Evolutionary conservation across 2,797 vertebrate genomes (phyloP).

Genomic region (Mallotus villosus): DNA sequence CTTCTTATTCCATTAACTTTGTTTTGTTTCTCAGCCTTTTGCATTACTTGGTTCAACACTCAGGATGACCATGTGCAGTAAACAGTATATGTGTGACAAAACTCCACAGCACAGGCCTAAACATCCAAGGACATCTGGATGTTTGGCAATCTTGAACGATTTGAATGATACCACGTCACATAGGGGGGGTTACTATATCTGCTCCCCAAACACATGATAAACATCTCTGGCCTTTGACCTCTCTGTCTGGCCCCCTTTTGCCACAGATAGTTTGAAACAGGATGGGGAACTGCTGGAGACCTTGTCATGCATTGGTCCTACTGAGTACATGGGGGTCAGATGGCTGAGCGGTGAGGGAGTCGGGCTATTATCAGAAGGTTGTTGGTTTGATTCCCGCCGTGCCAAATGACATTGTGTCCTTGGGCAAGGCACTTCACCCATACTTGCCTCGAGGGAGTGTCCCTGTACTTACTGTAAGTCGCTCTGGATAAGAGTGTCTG

Average conservation of each 20-base stretch:
- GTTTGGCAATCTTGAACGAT: slow-evolving; percentile 11
- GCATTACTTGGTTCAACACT: no score
- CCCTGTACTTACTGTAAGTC: no score
- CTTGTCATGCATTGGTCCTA: neutral
- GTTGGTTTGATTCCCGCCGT: no score
- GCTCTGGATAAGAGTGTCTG: no score
- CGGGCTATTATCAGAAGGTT: no score
- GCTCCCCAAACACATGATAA: slow-evolving; percentile 53
- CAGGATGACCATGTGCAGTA: neutral
- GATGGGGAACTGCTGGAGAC: neutral
- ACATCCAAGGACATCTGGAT: neutral
- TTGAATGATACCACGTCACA: slow-evolving; percentile 40
- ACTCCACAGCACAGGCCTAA: slow-evolving; percentile 5
- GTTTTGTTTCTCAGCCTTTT: neutral
- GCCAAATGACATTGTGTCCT: no score
- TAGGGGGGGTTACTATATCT: slow-evolving; percentile 51
- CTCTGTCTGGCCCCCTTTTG: neutral
- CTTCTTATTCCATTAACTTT: neutral
- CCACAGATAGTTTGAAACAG: slow-evolving; percentile 10
- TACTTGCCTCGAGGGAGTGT: no score
- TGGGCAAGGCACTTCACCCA: no score
- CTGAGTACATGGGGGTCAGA: no score
- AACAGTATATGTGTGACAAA: neutral
- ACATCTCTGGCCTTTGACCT: slow-evolving; percentile 30
- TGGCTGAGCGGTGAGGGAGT: no score